Base-by-base conservation (phyloP, 2,888 invertebrate species). In the Minunthozetes semirufus region DNA sequence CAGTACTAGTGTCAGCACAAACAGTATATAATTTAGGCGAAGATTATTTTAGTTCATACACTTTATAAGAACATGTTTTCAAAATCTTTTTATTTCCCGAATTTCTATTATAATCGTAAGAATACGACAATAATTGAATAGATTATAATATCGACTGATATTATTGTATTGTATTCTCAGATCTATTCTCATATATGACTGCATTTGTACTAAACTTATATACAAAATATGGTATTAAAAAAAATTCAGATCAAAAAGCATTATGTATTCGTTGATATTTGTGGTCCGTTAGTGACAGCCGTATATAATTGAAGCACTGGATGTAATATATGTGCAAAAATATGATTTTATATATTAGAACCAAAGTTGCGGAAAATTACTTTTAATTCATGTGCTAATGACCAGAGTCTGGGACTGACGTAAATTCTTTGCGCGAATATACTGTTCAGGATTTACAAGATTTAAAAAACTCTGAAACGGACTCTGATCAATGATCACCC, bases 351-450 rank as follows among this genome's bases (percentile, higher is more conserved):
- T 70, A 70, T 46, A 46, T 46, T 70, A 70, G 27, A 70, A 25
- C 46, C 70, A 70, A 70, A 70, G 70, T 70, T 46, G 70, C 70
- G 70, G 70, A 70, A 70, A 70, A 70, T 70, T 70, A 70, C 70
- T 46, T 70, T 70, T 70, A 70, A 70, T 70, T 70, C 70, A 70
- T 70, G 70, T 70, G 70, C 70, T 70, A 70, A 70, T 70, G 38
- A 70, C 17, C 46, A 9, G 19, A 46, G 22, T 70, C 70, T 70
- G 70, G 3, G 6, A 11, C 70, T 70, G 70, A 70, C 70, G 70
- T 70, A 1, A 70, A 70, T 70, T 48, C 70, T 70, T 25, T 48
- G 48, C 70, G 48, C 25, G 22, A 42, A 63, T 63, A 33, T 33
- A 46, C 42, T 70, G 48, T 70, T 46, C 25, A 48, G 48, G 25